phyloP scores from a whole-genome alignment of 2,888 invertebrate species.

The Cosmia trapezina region DNA sequence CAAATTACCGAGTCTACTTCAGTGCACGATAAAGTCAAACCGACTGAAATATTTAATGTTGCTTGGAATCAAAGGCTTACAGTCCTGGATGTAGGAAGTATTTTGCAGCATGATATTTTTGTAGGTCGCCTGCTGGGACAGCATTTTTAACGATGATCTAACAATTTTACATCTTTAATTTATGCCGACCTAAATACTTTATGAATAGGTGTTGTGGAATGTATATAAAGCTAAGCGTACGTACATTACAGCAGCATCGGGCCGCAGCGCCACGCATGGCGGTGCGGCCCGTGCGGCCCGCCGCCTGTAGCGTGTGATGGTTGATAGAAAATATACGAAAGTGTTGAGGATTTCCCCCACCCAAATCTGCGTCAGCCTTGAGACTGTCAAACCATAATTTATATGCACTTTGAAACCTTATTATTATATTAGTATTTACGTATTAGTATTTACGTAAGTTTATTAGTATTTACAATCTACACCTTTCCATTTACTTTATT shows the following conservation, averaged over 20 bases:
- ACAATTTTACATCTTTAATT: neutral
- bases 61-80: constrained; percentile 13
- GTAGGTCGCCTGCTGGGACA: neutral
- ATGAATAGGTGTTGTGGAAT: neutral
- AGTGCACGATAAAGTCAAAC: constrained; percentile 29
- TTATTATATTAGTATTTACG: neutral
- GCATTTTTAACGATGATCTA: neutral
- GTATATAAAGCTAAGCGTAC: neutral
- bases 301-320: neutral
- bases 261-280: neutral
- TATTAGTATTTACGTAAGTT: neutral
- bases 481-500: constrained; percentile 5
- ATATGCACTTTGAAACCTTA: neutral
- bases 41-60: constrained; percentile 42
- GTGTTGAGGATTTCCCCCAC: too few species aligned
- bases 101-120: neutral
- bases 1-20: constrained; percentile 24
- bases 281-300: neutral
- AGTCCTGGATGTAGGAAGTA: neutral
- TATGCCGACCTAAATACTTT: neutral
- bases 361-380: neutral
- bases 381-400: too few species aligned
- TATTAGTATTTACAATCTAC: neutral
- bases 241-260: neutral
- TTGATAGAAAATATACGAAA: neutral